Percentiles rank a stretch among this genome's conserved stretches.
Conservation (phyloP, 2,888 invertebrate genomes). For the Eurytoma adleriae region DNA sequence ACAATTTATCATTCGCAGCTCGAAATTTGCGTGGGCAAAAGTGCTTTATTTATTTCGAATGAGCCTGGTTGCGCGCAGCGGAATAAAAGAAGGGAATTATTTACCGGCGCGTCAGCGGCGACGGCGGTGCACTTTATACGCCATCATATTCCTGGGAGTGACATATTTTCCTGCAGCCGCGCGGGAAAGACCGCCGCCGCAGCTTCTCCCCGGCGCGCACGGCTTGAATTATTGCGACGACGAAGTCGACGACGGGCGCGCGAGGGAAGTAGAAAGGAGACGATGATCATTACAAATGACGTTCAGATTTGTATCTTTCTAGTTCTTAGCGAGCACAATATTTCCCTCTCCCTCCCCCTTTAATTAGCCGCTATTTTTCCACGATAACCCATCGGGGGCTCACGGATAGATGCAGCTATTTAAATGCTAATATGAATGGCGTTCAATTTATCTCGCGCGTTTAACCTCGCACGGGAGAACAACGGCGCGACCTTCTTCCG, state of each 20-base stretch:
- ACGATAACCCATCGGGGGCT: neutral
- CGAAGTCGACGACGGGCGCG: neutral
- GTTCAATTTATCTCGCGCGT: neutral
- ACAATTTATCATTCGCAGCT: neutral
- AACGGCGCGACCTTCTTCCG: too few relatives aligned
- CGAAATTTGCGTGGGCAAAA: neutral
- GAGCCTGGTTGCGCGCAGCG: neutral
- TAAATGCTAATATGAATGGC: constrained; percentile 26
- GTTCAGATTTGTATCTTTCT: constrained; percentile 41
- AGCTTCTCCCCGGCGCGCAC: neutral
- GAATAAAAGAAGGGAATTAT: constrained; percentile 11
- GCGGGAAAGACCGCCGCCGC: neutral
- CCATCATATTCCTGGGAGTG: constrained; percentile 46
- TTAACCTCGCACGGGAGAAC: too few relatives aligned
- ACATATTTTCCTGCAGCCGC: constrained; percentile 38
- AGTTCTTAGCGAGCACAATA: constrained; percentile 3
- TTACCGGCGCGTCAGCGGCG: neutral
- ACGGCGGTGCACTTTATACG: constrained; percentile 26
- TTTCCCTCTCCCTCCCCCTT: neutral
- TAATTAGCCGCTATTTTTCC: constrained; percentile 9
- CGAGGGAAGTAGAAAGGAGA: constrained; percentile 5
- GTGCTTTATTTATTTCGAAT: neutral
- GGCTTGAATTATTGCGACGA: constrained; percentile 37
- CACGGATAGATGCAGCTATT: constrained; percentile 2
- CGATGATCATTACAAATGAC: constrained; percentile 43